A percentile compares a stretch with the other conserved stretches of the same genome.
These are phyloP conservation scores for Porites rus DNA, from an alignment of 92 coral and sea anemone genomes.

Conservation along the genomic window DNA sequence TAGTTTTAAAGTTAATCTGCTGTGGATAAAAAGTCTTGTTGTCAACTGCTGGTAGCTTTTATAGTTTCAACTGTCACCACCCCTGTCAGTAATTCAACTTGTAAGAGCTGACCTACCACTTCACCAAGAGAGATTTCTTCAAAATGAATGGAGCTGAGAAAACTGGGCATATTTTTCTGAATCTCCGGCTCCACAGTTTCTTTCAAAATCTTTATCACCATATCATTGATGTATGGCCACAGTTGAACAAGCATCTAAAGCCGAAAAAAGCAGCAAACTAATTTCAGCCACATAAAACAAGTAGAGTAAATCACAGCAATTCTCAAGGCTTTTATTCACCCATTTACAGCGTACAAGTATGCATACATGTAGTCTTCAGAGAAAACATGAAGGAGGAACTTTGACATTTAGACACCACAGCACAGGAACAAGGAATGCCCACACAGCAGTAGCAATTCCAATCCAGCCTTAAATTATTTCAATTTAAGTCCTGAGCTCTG, in stretches of 20 bases:
- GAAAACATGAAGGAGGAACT: too few species aligned
- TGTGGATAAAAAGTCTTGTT: too few species aligned
- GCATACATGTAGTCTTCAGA: too few species aligned
- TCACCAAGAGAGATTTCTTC: slow-evolving; percentile 91
- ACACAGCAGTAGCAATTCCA: too few species aligned
- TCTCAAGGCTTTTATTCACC: too few species aligned
- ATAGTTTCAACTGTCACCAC: not conserved
- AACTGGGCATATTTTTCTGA: slow-evolving; percentile 95
- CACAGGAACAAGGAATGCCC: too few species aligned
- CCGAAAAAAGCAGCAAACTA: not conserved
- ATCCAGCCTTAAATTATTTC: too few species aligned
- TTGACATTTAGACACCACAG: too few species aligned
- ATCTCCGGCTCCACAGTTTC: slow-evolving; percentile 97
- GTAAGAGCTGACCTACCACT: slow-evolving; percentile 64
- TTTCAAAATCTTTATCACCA: slow-evolving; percentile 95
- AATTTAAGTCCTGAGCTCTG: too few species aligned
- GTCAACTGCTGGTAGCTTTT: too few species aligned
- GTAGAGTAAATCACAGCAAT: not conserved
- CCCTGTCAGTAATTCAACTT: not conserved
- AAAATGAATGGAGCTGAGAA: slow-evolving; percentile 94
- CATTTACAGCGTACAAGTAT: too few species aligned
- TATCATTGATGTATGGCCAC: slow-evolving; percentile 98
- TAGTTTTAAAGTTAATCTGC: too few species aligned
- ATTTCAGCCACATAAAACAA: not conserved
- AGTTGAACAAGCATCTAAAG: slow-evolving; percentile 90